Evolutionary conservation across 2,113 vertebrate species (phyloP), one percentile per base, ranked within the genome.

Genomic region (Microcebus jonahi): DNA sequence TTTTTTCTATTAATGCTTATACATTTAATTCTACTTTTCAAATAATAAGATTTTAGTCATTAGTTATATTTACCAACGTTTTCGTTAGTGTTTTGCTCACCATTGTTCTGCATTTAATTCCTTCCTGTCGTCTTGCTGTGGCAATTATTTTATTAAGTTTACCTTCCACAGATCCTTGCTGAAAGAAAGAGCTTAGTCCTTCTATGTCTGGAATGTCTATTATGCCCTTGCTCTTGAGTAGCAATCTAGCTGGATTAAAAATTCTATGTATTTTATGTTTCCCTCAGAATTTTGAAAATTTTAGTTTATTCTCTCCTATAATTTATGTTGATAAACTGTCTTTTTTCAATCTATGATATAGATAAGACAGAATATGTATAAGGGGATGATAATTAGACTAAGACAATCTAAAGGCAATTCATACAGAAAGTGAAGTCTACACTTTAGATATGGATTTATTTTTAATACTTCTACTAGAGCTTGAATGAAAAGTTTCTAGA

Each of bases 1-100:
- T 59, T 2, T 94, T 73, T 89, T 71, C 13, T 71, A 31, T 89
- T 85, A 68, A 55, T 85, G 31, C 21, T 70, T 90, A 75, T 27
- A 94, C 42, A 73, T 36, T 73, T 89, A 68, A 31, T 50, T 57
- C 21, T 92, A 67, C 10, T 27, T 88, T 90, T 96, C 25, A 93
- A 90, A 70, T 42, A 39, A 57, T n/a, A 55, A 67, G 5, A 80
- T 53, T 97, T 94, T 27, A 84, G 34, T 23, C 36, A 15, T 36
- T 93, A 73, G 23, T 76, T 86, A 10, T 45, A 61, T 76, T 75
- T 81, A 67, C 31, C n/a, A 92, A 11, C 65, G 45, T 90, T 85
- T 81, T 76, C 13, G 23, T 53, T 50, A 81, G 14, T 5, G 45
- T 92, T 94, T 85, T 82, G 73, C 17, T 90, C n/a, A 70, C 55